Conservation (phyloP, 1,140 invertebrate genomes). For the Drosophila fuyamai region DNA sequence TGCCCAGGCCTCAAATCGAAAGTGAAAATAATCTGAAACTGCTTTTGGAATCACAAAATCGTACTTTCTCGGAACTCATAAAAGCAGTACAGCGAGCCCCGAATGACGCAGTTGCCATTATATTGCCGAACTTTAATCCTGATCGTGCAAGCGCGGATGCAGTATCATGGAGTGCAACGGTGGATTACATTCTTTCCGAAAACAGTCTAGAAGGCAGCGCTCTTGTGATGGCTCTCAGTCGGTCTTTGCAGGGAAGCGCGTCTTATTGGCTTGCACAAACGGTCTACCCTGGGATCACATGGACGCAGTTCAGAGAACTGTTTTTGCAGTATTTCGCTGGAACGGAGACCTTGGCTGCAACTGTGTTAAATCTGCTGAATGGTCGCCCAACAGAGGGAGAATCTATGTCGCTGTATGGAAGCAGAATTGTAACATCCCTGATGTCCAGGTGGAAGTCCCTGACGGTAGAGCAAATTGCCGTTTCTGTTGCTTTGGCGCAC, state of each 20-base stretch:
- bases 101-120: background rate
- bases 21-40: background rate
- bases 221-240: background rate
- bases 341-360: background rate
- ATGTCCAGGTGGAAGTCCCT: background rate
- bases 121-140: too few species aligned
- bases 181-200: background rate
- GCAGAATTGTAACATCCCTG: background rate
- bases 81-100: background rate
- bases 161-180: conserved; percentile 1
- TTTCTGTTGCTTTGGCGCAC: conserved; percentile 2
- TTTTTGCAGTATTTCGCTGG: background rate
- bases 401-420: background rate
- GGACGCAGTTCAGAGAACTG: background rate
- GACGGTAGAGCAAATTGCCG: background rate
- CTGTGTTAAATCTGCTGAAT: background rate
- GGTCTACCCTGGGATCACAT: background rate
- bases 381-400: background rate
- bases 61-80: background rate
- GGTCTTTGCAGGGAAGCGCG: background rate
- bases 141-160: background rate
- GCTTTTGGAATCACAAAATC: conserved; percentile 2
- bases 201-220: background rate
- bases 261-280: background rate
- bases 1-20: background rate